Evolutionary conservation across 2,888 invertebrate species (phyloP), one percentile per base, ranked within the genome.

Genomic region (Epinotia nisella): DNA sequence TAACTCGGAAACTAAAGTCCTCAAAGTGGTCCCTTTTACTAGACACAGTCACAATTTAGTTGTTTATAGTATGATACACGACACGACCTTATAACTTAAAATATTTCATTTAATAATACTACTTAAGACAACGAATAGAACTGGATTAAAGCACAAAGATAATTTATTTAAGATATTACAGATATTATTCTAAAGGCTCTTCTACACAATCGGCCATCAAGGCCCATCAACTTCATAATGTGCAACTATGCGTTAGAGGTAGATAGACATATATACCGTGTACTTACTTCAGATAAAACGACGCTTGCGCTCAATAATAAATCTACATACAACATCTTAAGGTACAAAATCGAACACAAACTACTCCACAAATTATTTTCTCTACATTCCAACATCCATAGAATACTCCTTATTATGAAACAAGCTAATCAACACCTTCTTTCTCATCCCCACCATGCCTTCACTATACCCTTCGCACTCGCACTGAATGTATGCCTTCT

Each of bases 401-500:
- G 83, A 83, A 75, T 90, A 91, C 75, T 91, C 90, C 71, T 88
- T 90, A 79, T 89, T 88, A 78, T 89, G 88, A 78, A 91, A 90
- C 76, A 90, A 77, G 75, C 91, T 90, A 64, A 89, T 85, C 74
- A 90, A 78, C 58, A 89, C 85, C 62, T 82, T 85, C 78, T 87
- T 88, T 85, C 89, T 87, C 85, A 89, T 88, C 81, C 84, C 87
- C 5, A 80, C 86, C 3, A 76, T 74, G 2, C 85, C 85, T 2
- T 87, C 88, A 53, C 85, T 89, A 76, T 82, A 85, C n/a, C 80
- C 77, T 55, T 90, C 88, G 64, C 79, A 76, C 17, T 90, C 87
- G 71, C 83, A 84, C 82, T 91, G 91, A 19, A 92, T 82, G 62
- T 85, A 91, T 17, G 85, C 90, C 75, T 79, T 83, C 79, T 88